Conservation (phyloP, 1,140 invertebrate genomes). For the Pseudachorutes palmiensis region DNA sequence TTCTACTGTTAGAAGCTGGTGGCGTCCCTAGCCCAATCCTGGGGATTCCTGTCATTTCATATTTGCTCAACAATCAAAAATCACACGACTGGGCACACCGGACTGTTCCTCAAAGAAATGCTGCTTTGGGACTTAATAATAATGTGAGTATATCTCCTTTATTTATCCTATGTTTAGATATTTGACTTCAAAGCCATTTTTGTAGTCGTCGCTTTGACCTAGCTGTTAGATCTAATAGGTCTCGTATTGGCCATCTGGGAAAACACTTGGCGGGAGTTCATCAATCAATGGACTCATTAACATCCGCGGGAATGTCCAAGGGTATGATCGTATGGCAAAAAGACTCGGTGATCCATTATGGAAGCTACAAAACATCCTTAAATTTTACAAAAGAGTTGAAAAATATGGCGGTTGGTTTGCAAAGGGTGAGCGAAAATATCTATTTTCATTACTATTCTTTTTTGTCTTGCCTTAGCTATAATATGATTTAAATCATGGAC, state of each 20-base stretch:
- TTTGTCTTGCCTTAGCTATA: neutral
- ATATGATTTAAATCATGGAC: neutral
- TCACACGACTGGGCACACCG: constrained; percentile 39
- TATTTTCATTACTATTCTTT: neutral
- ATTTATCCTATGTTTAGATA: neutral
- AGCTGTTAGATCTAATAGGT: constrained; percentile 9
- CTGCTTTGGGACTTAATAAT: constrained; percentile 24
- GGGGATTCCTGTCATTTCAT: constrained; percentile 23
- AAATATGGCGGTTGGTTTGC: constrained; percentile 30
- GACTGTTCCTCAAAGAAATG: constrained; percentile 27
- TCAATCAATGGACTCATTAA: constrained; percentile 60
- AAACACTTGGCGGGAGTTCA: constrained; percentile 51
- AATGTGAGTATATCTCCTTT: constrained; percentile 19
- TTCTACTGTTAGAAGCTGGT: constrained; percentile 63
- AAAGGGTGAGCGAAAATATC: constrained; percentile 10
- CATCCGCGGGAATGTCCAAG: constrained; percentile 48
- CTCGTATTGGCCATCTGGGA: constrained; percentile 43
- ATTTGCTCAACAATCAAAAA: constrained; percentile 21
- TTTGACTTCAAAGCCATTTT: neutral
- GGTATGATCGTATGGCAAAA: constrained; percentile 26
- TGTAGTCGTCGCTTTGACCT: neutral
- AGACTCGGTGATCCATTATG: constrained; percentile 24
- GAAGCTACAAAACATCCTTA: constrained; percentile 24
- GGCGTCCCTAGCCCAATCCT: constrained; percentile 40
- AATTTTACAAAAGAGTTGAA: constrained; percentile 30